Evolutionary conservation across 2,888 invertebrate species (phyloP).

Genomic region (Taphrorychus bicolor): DNA sequence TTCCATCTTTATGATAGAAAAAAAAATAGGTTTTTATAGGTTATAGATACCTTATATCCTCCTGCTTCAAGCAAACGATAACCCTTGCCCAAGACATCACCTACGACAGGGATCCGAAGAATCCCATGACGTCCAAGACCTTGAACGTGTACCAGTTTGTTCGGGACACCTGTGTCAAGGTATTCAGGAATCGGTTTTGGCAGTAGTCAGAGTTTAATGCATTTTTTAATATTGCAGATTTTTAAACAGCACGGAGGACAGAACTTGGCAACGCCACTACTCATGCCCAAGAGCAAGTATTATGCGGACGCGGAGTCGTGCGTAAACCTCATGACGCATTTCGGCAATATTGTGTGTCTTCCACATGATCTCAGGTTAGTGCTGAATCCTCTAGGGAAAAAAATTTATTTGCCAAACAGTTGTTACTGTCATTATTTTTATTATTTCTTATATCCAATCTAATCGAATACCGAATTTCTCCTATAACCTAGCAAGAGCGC

Average conservation of each 20-base stretch:
- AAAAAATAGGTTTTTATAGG: too few relatives aligned
- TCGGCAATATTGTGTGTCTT: slow-evolving; percentile 82
- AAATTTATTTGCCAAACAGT: not conserved
- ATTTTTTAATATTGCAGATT: slow-evolving; percentile 53
- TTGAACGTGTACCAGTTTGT: slow-evolving; percentile 56
- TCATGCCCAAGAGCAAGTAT: slow-evolving; percentile 76
- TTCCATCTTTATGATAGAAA: not conserved
- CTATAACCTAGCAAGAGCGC: too few relatives aligned
- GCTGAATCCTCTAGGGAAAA: not conserved
- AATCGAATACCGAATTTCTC: too few relatives aligned
- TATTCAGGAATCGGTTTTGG: slow-evolving; percentile 41
- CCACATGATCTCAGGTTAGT: slow-evolving; percentile 80
- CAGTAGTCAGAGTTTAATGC: not conserved
- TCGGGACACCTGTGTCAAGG: slow-evolving; percentile 55
- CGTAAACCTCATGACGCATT: slow-evolving; percentile 86
- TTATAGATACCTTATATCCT: slow-evolving; percentile 73
- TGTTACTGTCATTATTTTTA: too few relatives aligned
- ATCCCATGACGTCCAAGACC: slow-evolving; percentile 56
- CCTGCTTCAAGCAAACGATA: slow-evolving; percentile 65
- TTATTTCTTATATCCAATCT: too few relatives aligned
- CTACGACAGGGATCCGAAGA: slow-evolving; percentile 72
- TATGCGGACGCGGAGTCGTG: slow-evolving; percentile 67
- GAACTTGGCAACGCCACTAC: slow-evolving; percentile 77
- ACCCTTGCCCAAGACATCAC: slow-evolving; percentile 74
- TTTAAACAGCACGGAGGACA: slow-evolving; percentile 83